These are phyloP conservation scores for Echinarachnius parma DNA, from an alignment of 53 echinoderm and acorn worm species.

Conservation along the genomic window DNA sequence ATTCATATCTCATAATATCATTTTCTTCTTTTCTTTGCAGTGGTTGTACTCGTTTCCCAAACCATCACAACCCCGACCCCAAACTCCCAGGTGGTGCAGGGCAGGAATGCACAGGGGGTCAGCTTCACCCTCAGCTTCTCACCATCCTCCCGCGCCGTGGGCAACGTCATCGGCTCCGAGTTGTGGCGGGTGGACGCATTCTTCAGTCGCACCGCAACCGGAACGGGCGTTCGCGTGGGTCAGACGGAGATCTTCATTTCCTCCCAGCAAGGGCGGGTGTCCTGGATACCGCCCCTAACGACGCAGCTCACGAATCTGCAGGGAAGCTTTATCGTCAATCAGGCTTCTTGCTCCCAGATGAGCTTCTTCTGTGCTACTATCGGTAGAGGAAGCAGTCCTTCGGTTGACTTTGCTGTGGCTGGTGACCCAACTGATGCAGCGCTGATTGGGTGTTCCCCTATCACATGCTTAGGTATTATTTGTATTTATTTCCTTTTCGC, in stretches of 20 bases:
- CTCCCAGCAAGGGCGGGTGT: constrained; percentile 46
- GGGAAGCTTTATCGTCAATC: constrained; percentile 28
- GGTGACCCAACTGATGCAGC: constrained; percentile 59
- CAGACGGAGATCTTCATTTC: constrained; percentile 26
- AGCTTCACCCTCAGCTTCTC: constrained; percentile 67
- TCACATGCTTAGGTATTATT: constrained; percentile 76
- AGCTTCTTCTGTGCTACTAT: constrained; percentile 74
- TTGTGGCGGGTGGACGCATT: constrained; percentile 72
- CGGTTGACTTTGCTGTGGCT: constrained; percentile 45
- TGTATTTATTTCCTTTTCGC: too few species aligned
- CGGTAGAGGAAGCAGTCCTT: constrained; percentile 48
- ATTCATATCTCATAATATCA: not conserved
- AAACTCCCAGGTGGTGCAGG: constrained; percentile 20
- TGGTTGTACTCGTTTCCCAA: constrained; percentile 40
- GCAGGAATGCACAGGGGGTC: constrained; percentile 24
- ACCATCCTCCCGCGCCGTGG: constrained; percentile 44
- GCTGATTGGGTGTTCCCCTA: constrained; percentile 61
- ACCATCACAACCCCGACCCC: constrained; percentile 12
- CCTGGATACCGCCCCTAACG: constrained; percentile 61
- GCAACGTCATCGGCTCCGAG: constrained; percentile 52
- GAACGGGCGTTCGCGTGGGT: constrained; percentile 32
- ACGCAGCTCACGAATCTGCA: constrained; percentile 44
- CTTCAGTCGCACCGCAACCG: constrained; percentile 47
- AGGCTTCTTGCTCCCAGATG: constrained; percentile 53
- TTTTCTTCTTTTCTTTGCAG: constrained; percentile 8